Evolutionary conservation across 2,888 invertebrate species (phyloP).

Genomic region (Xanthia icteritia): DNA sequence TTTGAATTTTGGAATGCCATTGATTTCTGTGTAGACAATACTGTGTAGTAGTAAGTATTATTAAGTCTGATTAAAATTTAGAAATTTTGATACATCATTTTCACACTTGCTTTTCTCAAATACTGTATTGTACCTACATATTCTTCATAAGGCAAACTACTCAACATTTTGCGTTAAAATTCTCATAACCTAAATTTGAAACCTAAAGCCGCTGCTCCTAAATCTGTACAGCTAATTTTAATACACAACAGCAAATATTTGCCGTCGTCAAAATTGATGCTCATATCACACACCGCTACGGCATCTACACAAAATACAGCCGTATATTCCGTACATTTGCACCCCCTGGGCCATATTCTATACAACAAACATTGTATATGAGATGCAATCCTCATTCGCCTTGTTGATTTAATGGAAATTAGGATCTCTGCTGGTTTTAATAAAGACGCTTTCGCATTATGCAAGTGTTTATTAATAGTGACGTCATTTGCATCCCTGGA

Average conservation of each 20-base stretch:
- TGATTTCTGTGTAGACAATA: neutral
- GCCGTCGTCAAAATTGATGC: conserved; percentile 51
- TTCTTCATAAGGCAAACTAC: neutral
- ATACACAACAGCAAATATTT: conserved; percentile 58
- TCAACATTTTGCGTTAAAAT: neutral
- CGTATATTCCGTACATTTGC: conserved; percentile 62
- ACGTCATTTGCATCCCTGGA: conserved; percentile 73
- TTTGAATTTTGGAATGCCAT: neutral
- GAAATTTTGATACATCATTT: neutral
- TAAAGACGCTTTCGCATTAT: conserved; percentile 73
- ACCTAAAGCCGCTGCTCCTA: conserved; percentile 28
- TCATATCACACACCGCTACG: conserved; percentile 39
- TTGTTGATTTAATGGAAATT: conserved; percentile 85
- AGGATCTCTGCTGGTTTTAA: conserved; percentile 79
- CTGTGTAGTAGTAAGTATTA: neutral
- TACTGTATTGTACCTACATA: neutral
- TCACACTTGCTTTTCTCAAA: neutral
- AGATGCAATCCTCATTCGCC: conserved; percentile 80
- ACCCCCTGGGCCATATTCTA: conserved; percentile 57
- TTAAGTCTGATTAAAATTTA: neutral
- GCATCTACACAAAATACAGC: conserved; percentile 54
- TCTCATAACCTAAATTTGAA: conserved; percentile 19
- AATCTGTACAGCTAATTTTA: conserved; percentile 55
- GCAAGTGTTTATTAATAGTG: conserved; percentile 75
- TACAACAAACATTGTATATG: conserved; percentile 66